Base-by-base conservation (phyloP, 2,113 vertebrate species). In the Theristicus caerulescens region DNA sequence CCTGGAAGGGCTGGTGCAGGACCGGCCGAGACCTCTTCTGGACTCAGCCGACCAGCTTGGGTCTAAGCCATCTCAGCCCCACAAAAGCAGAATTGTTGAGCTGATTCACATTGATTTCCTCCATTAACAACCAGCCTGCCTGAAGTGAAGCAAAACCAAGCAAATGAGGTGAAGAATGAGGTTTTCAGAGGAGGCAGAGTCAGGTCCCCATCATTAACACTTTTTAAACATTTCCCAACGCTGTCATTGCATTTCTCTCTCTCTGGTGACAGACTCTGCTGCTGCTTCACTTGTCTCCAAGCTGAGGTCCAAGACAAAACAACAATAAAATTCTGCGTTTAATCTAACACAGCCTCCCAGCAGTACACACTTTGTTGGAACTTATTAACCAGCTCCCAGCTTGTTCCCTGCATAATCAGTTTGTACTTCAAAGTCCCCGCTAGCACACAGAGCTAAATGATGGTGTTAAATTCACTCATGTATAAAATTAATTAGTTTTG, bases 401-500 rank as follows among this genome's bases (percentile, higher is more conserved):
- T 93, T 76, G 93, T 44, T 82, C 93, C 88, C 94, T 31, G 80
- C 69, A 86, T 88, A 94, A 95, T 95, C 86, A 82, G n/a, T 86
- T 91, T 83, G 91, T 31, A 92, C 94, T 92, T 96, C 92, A 96
- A 97, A 97, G 94, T 13, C 92, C 65, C 73, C 1, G 0, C 76
- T 67, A 52, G 92, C 88, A 88, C 46, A 71, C 90, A 59, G 44
- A 71, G 94, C 90, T 94, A 82, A 96, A 92, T 8, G 94, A 64
- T 7, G 79, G 38, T 52, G 57, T 93, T 92, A 49, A 44, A 58
- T 61, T 38, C 90, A 81, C 69, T 93, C 92, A 79, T 46, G 80
- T 47, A 91, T 29, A 84, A 96, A 97, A 96, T 94, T 78, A 86
- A 96, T 96, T 90, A 61, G 93, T 94, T 92, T 46, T 3, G 94